A percentile compares a stretch with the other conserved stretches of the same genome.
These are phyloP conservation scores for Hemiscyllium ocellatum DNA, from an alignment of 2,113 vertebrate species.

Conservation along the genomic window DNA sequence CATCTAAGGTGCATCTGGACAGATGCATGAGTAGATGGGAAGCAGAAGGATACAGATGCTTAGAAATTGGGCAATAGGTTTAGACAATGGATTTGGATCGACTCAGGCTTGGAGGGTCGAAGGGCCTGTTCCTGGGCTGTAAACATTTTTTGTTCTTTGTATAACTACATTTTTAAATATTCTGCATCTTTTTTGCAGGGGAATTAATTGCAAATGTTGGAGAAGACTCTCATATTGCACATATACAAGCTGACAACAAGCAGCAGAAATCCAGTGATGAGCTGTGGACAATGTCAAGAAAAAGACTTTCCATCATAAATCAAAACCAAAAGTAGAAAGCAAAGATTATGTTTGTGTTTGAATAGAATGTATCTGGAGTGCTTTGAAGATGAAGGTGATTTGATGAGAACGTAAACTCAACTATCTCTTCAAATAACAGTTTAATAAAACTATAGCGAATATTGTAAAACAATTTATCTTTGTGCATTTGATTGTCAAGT, in stretches of 20 bases:
- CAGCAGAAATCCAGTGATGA: not conserved
- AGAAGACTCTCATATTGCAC: not conserved
- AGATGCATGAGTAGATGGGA: too few species aligned
- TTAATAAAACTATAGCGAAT: too few species aligned
- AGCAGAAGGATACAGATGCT: too few species aligned
- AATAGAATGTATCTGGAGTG: not conserved
- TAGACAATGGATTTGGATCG: too few species aligned
- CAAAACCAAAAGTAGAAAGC: not conserved
- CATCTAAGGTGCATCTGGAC: too few species aligned
- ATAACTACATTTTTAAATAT: not conserved
- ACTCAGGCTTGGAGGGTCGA: too few species aligned
- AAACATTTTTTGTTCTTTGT: not conserved
- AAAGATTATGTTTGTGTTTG: not conserved
- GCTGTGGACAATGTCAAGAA: not conserved
- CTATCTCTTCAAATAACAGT: too few species aligned
- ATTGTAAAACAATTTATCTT: too few species aligned
- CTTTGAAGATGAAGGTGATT: not conserved
- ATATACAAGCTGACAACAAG: not conserved
- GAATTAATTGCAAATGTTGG: not conserved
- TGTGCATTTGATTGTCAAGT: too few species aligned
- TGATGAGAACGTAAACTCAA: not conserved
- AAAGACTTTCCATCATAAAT: not conserved
- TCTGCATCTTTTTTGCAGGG: not conserved
- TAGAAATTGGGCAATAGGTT: too few species aligned
- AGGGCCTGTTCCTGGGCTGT: too few species aligned